These are phyloP conservation scores for Psix sp. DNA, from an alignment of 1,140 invertebrate genomes.

Conservation along the genomic window DNA sequence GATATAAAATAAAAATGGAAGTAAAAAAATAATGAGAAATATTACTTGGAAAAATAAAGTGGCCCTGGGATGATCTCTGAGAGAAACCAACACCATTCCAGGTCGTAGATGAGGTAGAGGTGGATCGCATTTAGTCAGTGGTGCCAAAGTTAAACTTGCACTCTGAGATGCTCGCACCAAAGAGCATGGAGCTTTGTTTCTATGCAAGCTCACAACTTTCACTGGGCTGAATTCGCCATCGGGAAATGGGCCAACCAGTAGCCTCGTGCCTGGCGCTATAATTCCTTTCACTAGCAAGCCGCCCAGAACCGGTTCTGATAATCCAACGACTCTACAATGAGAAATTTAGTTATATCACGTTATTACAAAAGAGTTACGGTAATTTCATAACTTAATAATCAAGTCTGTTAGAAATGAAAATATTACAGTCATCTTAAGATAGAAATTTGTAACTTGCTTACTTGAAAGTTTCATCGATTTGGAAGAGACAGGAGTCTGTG, in stretches of 20 bases:
- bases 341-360: no score
- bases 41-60: constrained; percentile 89
- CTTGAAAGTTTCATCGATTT: constrained; percentile 94
- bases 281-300: constrained; percentile 91
- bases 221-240: constrained; percentile 89
- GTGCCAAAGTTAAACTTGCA: constrained; percentile 88
- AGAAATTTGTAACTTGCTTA: no score
- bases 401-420: constrained; percentile 5
- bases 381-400: no score
- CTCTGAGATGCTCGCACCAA: constrained; percentile 93
- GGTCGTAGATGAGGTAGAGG: constrained; percentile 82
- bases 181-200: constrained; percentile 93
- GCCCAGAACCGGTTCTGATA: constrained; percentile 89
- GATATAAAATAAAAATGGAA: constrained; percentile 5
- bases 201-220: constrained; percentile 89
- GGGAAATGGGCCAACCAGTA: constrained; percentile 90
- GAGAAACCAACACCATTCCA: constrained; percentile 87
- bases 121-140: constrained; percentile 74
- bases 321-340: constrained; percentile 80
- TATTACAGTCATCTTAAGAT: no score
- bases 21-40: no score
- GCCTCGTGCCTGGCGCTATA: constrained; percentile 87
- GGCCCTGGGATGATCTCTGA: constrained; percentile 79
- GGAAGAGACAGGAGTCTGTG: constrained; percentile 87
- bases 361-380: no score